Evolutionary conservation across 2,888 invertebrate genomes (phyloP), one percentile per base, ranked within the genome.

Genomic region (Apoda limacodes): DNA sequence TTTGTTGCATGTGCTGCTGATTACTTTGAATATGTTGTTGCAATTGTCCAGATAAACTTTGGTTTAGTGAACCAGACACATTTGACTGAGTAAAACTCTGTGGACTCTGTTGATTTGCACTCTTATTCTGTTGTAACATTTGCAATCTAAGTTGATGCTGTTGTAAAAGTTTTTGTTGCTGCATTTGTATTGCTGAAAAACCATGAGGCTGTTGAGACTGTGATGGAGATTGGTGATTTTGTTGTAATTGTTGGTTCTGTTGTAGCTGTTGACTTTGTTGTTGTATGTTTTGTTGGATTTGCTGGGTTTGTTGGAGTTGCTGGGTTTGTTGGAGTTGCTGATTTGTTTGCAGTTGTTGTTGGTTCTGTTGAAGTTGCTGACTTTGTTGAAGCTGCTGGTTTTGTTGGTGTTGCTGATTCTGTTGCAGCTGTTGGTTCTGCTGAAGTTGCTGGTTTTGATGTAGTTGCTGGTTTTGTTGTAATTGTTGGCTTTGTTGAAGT

Each of bases 141-240:
- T 76, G 75, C 70, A 84, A 83, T 48, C 83, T 74, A 4, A 83
- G 60, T 37, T 83, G 84, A 35, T 83, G 84, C 50, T 84, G 84
- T 48, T 84, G 85, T 28, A 84, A 60, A 48, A 84, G 60, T 28
- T 83, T 82, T 42, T 84, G 85, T 40, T 83, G 80, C 41, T 78
- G 80, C 27, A 75, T 70, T 40, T 76, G 81, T 51, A 76, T 78
- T 33, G 76, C 80, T 32, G 74, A 64, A 5, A 80, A 43, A 1
- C 78, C 76, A 52, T 82, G 82, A 1, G 74, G 72, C 36, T 70
- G 74, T 36, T 66, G 63, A 21, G 62, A 58, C 32, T 66, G 61
- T 25, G 47, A 45, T 27, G 64, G 63, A 2, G 57, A 58, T 19
- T 55, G 60, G 14, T 55, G 52, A 2, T 53, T 52, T 13, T 49